phyloP scores from a whole-genome alignment of 2,113 vertebrate species.

The Todiramphus saurophagus region DNA sequence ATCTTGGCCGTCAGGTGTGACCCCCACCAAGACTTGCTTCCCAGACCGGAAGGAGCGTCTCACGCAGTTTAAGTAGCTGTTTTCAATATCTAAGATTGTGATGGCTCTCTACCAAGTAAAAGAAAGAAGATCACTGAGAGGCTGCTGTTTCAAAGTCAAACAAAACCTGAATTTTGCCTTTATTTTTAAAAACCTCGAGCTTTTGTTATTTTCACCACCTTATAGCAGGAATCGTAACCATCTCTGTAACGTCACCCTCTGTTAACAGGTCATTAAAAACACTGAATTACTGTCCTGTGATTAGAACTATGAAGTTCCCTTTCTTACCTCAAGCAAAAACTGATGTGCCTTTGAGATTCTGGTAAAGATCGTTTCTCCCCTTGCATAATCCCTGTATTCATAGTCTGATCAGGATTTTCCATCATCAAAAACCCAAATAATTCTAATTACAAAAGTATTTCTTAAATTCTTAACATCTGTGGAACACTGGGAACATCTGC shows the following conservation, averaged over 20 bases:
- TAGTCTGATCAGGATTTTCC: neutral
- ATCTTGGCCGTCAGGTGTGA: constrained; percentile 75
- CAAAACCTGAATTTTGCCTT: neutral
- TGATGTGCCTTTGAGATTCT: neutral
- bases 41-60: constrained; percentile 83
- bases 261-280: neutral
- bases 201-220: neutral
- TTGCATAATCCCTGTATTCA: neutral
- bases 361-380: neutral
- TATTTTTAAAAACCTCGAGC: neutral
- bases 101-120: constrained; percentile 84
- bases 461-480: neutral
- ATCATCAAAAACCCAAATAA: neutral
- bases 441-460: neutral
- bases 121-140: neutral
- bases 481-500: neutral
- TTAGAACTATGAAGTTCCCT: neutral
- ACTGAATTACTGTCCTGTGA: neutral
- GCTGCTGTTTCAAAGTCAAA: neutral
- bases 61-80: constrained; percentile 81
- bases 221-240: neutral
- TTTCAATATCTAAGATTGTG: constrained; percentile 94
- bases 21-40: constrained; percentile 83
- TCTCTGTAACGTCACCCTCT: neutral
- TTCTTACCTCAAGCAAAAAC: neutral